These are phyloP conservation scores for Pristis pectinata DNA, from an alignment of 2,797 vertebrate species.

Conservation along the genomic window DNA sequence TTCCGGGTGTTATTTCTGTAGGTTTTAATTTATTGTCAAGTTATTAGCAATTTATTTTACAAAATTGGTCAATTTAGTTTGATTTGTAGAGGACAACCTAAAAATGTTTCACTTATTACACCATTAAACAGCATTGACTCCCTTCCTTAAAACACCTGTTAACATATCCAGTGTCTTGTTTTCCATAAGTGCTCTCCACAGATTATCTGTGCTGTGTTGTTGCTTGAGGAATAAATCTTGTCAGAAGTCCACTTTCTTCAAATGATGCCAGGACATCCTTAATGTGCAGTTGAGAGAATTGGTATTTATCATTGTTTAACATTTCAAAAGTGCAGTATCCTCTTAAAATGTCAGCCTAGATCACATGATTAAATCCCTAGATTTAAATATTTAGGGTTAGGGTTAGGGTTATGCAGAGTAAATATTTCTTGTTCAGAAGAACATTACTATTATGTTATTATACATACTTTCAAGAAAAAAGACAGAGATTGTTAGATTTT, in stretches of 20 bases:
- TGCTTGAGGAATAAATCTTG: neutral
- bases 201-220: neutral
- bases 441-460: neutral
- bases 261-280: neutral
- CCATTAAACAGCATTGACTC: neutral
- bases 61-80: neutral
- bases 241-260: neutral
- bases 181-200: neutral
- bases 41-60: neutral
- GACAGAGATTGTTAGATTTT: too few species aligned
- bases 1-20: too few species aligned
- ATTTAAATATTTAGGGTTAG: too few species aligned
- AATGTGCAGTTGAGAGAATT: neutral
- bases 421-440: neutral
- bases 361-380: neutral
- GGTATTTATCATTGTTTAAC: neutral
- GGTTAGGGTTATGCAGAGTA: neutral
- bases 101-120: neutral
- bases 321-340: neutral
- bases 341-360: neutral
- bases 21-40: neutral
- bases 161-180: neutral
- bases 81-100: neutral
- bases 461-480: neutral
- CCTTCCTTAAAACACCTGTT: neutral